A percentile compares a stretch with the other conserved stretches of the same genome.
These are phyloP conservation scores for Lepidocyrtoides sp. DNA, from an alignment of 2,888 invertebrate species.

Conservation along the genomic window DNA sequence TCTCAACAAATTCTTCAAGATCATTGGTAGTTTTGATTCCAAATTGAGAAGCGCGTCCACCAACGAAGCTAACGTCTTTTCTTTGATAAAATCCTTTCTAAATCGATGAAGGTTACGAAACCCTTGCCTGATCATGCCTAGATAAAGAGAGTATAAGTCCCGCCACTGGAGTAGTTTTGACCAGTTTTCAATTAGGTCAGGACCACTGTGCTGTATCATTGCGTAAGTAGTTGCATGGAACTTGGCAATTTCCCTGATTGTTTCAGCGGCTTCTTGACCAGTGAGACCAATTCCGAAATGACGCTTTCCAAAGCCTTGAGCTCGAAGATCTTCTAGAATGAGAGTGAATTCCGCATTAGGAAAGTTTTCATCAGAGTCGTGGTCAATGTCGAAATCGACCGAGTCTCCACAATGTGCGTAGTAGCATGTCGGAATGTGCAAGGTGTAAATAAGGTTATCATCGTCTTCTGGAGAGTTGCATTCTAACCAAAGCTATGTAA, in stretches of 20 bases:
- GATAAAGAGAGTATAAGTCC: not conserved
- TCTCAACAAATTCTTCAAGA: slow-evolving; percentile 41
- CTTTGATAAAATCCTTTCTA: not conserved
- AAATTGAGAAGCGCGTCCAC: not conserved
- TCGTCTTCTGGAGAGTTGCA: not conserved
- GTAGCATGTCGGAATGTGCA: slow-evolving; percentile 84
- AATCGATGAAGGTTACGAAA: slow-evolving; percentile 22
- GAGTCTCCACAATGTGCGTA: too few relatives aligned
- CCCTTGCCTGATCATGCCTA: slow-evolving; percentile 38
- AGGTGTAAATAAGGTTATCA: not conserved
- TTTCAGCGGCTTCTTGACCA: slow-evolving; percentile 82
- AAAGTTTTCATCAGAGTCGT: slow-evolving; percentile 70
- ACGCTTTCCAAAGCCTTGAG: slow-evolving; percentile 84
- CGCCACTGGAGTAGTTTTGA: not conserved
- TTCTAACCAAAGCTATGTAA: slow-evolving; percentile 46
- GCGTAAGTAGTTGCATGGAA: slow-evolving; percentile 85
- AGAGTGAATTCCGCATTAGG: slow-evolving; percentile 85
- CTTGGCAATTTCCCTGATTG: slow-evolving; percentile 81
- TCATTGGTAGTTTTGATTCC: slow-evolving; percentile 18
- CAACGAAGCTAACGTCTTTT: not conserved
- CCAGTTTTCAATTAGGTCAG: slow-evolving; percentile 64
- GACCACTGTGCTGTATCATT: slow-evolving; percentile 60
- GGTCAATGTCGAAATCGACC: slow-evolving; percentile 70
- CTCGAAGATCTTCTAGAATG: slow-evolving; percentile 85
- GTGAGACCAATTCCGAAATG: slow-evolving; percentile 85